Evolutionary conservation across 1,140 invertebrate species (phyloP).

Genomic region (Oedothorax gibbosus): DNA sequence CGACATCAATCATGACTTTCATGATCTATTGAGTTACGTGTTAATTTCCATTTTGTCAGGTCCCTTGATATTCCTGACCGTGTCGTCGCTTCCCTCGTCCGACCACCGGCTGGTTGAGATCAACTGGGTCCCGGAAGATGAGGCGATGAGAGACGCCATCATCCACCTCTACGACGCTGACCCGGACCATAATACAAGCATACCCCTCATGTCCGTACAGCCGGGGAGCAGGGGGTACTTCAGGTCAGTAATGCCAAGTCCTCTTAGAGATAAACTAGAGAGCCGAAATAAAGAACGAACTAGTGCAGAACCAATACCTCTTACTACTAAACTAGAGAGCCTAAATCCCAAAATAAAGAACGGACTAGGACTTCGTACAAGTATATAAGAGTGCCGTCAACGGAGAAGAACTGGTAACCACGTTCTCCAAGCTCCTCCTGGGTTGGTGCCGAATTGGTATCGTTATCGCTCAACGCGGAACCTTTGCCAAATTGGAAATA

Average conservation of each 20-base stretch:
- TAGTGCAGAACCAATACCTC: too few species aligned
- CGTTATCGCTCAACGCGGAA: too few species aligned
- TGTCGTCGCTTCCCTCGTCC: conserved; percentile 57
- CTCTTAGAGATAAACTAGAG: too few species aligned
- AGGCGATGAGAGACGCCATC: conserved; percentile 46
- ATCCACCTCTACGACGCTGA: conserved; percentile 64
- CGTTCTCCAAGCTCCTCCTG: too few species aligned
- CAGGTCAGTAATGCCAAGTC: background rate
- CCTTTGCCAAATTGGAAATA: too few species aligned
- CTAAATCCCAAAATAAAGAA: too few species aligned
- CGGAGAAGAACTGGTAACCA: too few species aligned
- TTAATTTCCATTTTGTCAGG: background rate
- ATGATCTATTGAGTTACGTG: background rate
- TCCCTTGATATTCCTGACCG: conserved; percentile 60
- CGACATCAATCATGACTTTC: background rate
- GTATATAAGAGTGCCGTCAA: too few species aligned
- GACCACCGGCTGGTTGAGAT: conserved; percentile 63
- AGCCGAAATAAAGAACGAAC: too few species aligned
- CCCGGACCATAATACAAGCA: conserved; percentile 52
- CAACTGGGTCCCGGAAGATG: conserved; percentile 62
- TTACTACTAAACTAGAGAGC: too few species aligned
- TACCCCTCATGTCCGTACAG: conserved; percentile 45
- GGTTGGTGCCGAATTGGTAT: too few species aligned
- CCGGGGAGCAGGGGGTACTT: conserved; percentile 9
- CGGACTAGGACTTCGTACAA: too few species aligned